phyloP scores from a whole-genome alignment of 2,888 invertebrate genomes.

The Leucophenga maculata region DNA sequence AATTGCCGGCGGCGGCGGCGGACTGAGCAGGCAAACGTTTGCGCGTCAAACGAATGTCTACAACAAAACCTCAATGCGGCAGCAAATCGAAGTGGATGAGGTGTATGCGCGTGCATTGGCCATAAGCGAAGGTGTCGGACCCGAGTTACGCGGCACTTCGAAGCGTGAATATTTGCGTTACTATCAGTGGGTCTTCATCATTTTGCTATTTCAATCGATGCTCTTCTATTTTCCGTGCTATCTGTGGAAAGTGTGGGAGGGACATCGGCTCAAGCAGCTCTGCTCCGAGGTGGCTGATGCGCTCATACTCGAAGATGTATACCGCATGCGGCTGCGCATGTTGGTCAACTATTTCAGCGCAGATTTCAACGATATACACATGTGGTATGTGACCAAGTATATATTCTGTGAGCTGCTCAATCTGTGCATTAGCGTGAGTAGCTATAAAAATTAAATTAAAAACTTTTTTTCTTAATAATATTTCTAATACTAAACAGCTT shows the following conservation, averaged over 20 bases:
- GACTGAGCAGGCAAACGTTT: too few relatives aligned
- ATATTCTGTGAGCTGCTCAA: constrained; percentile 83
- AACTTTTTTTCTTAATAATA: too few relatives aligned
- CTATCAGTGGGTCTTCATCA: constrained; percentile 69
- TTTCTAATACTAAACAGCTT: constrained; percentile 43
- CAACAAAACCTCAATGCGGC: constrained; percentile 40
- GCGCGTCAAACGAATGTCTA: background rate
- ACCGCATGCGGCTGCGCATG: constrained; percentile 45
- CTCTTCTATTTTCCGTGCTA: constrained; percentile 64
- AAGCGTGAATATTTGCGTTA: constrained; percentile 62
- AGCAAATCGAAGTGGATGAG: constrained; percentile 42
- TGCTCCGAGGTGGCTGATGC: constrained; percentile 60
- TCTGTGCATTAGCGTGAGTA: constrained; percentile 80
- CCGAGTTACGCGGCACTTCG: constrained; percentile 45
- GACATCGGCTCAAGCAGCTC: constrained; percentile 72
- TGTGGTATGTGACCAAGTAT: constrained; percentile 77
- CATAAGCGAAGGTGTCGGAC: constrained; percentile 59
- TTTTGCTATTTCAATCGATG: constrained; percentile 63
- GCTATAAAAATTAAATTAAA: too few relatives aligned
- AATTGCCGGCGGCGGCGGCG: constrained; percentile 65
- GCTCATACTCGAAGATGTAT: constrained; percentile 48
- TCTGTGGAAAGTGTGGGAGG: constrained; percentile 68
- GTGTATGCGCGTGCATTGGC: constrained; percentile 49
- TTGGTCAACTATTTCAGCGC: constrained; percentile 58
- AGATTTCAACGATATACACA: constrained; percentile 52